Conservation (phyloP, 2,797 vertebrate species). For the Hafferia zeledoni region DNA sequence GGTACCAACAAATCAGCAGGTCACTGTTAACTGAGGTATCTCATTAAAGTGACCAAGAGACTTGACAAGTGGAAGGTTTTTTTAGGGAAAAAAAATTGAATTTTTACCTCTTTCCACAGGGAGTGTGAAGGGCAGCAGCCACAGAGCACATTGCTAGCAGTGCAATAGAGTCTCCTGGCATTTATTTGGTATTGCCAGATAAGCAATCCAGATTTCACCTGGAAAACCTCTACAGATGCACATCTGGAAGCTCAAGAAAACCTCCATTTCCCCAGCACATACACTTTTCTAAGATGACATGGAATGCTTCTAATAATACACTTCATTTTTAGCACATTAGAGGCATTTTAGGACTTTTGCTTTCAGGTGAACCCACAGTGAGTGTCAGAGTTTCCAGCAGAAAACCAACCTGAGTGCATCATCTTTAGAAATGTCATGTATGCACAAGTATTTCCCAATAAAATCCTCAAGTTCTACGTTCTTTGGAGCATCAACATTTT, state of each 20-base stretch:
- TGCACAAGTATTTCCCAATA: not conserved
- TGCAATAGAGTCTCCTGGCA: not conserved
- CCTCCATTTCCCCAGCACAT: not conserved
- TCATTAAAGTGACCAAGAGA: not conserved
- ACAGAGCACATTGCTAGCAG: not conserved
- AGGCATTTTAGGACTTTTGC: not conserved
- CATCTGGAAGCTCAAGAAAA: not conserved
- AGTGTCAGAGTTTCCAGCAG: not conserved
- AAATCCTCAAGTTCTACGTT: not conserved
- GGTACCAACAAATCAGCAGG: not conserved
- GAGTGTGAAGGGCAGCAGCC: rapidly evolving
- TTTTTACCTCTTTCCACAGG: not conserved
- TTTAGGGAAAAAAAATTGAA: not conserved
- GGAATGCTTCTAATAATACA: not conserved
- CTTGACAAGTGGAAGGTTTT: not conserved
- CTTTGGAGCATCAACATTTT: not conserved
- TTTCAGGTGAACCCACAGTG: not conserved
- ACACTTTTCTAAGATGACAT: not conserved
- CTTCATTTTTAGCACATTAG: not conserved
- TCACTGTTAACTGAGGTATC: not conserved
- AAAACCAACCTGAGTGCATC: not conserved
- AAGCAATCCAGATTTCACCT: not conserved
- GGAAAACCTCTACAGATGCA: rapidly evolving
- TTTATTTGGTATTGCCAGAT: not conserved
- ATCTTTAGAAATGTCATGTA: rapidly evolving